These are phyloP conservation scores for Euwallacea similis DNA, from an alignment of 1,140 invertebrate species.

Conservation along the genomic window DNA sequence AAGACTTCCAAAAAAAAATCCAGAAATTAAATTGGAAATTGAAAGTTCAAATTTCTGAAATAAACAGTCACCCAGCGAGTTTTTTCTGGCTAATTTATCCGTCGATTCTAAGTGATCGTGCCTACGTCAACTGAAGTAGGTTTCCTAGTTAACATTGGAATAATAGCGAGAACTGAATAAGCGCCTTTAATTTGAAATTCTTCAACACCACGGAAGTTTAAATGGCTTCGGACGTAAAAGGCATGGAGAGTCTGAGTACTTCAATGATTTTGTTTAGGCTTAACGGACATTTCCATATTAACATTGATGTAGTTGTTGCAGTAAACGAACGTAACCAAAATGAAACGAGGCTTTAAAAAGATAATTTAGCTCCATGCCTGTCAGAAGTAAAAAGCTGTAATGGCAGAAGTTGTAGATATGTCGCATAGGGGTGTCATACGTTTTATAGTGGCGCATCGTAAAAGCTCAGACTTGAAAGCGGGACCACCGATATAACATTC, in stretches of 20 bases:
- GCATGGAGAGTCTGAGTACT: background rate
- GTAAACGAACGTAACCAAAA: background rate
- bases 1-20: no score
- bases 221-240: background rate
- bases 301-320: no score
- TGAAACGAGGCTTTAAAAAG: background rate
- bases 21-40: no score
- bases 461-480: background rate
- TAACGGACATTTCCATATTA: no score
- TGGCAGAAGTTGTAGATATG: constrained; percentile 6
- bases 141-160: background rate
- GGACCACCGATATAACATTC: constrained; percentile 4
- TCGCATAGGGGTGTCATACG: constrained; percentile 4
- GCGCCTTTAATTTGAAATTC: background rate
- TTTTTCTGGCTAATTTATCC: background rate
- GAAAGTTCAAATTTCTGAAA: no score
- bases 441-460: constrained; percentile 6
- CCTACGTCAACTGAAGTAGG: background rate
- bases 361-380: background rate
- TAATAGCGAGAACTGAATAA: background rate
- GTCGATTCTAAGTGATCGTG: background rate
- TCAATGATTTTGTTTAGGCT: background rate
- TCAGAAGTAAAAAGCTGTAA: constrained; percentile 1
- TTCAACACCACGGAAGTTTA: background rate
- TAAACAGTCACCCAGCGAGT: background rate